A percentile compares a stretch with the other conserved stretches of the same genome.
Conservation (phyloP, 2,888 invertebrate genomes). For the Euplagia quadripunctaria region DNA sequence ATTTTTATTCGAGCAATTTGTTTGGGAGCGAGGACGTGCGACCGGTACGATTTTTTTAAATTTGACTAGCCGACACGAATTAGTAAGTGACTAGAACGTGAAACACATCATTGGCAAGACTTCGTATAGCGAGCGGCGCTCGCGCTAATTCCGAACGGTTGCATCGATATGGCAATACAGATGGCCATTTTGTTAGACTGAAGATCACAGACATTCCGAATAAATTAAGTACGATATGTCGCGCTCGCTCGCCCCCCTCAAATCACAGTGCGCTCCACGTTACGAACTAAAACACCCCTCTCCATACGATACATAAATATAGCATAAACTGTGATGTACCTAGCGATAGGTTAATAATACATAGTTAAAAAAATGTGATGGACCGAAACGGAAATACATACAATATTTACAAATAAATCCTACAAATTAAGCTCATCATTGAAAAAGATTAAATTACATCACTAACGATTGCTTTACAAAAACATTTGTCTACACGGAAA, state of each 20-base stretch:
- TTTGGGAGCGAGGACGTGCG: constrained; percentile 41
- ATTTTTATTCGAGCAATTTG: constrained; percentile 45
- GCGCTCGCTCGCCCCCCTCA: constrained; percentile 40
- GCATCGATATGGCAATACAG: constrained; percentile 58
- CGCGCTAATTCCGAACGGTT: constrained; percentile 49
- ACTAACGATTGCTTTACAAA: constrained; percentile 72
- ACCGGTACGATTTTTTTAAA: constrained; percentile 38
- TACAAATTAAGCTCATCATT: constrained; percentile 83
- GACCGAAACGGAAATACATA: constrained; percentile 75
- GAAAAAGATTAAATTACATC: constrained; percentile 75
- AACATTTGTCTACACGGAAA: constrained; percentile 38
- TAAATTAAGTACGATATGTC: constrained; percentile 57
- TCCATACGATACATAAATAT: constrained; percentile 22
- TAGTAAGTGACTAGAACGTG: constrained; percentile 84
- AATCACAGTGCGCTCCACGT: constrained; percentile 35
- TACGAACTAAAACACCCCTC: constrained; percentile 27
- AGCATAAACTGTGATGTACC: constrained; percentile 49
- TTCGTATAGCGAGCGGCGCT: constrained; percentile 55
- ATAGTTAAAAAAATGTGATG: constrained; percentile 62
- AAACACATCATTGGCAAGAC: constrained; percentile 82
- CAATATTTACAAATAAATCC: constrained; percentile 84
- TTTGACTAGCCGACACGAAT: constrained; percentile 85
- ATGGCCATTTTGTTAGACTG: constrained; percentile 60
- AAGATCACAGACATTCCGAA: constrained; percentile 70
- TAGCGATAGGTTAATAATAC: constrained; percentile 53